Evolutionary conservation across 2,113 vertebrate genomes (phyloP).

Genomic region (Phylloscopus whistleri): DNA sequence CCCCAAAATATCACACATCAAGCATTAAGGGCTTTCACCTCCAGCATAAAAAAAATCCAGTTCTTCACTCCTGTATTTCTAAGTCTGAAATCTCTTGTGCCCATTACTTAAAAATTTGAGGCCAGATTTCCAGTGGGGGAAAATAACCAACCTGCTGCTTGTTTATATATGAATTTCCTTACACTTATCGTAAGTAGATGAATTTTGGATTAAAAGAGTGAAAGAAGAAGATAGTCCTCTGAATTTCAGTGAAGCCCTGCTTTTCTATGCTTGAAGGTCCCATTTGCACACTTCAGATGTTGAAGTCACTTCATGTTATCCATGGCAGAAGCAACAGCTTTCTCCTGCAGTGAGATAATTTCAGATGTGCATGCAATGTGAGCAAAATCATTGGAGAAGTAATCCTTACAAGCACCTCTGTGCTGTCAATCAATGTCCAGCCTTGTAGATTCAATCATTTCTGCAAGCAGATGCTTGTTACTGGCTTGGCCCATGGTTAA

Average conservation of each 20-base stretch:
- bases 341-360: not conserved
- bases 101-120: not conserved
- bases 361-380: not conserved
- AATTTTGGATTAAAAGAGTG: not conserved
- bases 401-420: not conserved
- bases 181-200: not conserved
- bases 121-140: not conserved
- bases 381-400: not conserved
- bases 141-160: not conserved
- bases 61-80: not conserved
- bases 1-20: not conserved
- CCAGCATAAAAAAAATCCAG: not conserved
- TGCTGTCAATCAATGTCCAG: not conserved
- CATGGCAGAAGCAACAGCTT: not conserved
- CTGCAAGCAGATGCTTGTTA: not conserved
- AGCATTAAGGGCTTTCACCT: not conserved
- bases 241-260: not conserved
- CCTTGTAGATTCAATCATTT: not conserved
- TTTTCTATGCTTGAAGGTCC: not conserved
- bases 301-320: not conserved
- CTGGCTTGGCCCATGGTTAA: not conserved
- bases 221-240: not conserved
- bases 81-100: not conserved
- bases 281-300: not conserved
- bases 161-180: not conserved